Evolutionary conservation across 1,140 invertebrate species (phyloP), one percentile per base, ranked within the genome.

Genomic region (Helicoverpa armigera): DNA sequence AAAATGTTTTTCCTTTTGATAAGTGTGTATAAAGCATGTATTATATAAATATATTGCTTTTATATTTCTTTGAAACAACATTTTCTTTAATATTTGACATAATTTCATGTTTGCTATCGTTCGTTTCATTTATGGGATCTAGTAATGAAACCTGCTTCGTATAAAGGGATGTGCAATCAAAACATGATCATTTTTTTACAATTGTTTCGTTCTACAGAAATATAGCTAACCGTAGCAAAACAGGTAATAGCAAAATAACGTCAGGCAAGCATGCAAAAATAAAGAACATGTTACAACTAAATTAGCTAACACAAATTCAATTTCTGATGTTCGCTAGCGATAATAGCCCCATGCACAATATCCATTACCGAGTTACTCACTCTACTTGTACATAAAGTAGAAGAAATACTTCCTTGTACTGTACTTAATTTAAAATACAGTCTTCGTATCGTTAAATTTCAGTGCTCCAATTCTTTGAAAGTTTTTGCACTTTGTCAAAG

Each of bases 1-100:
- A 80, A 80, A 81, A 81, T 73, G 73, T 84, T 69, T 82, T 53
- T 80, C 58, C 50, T 31, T 77, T 76, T 31, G 53, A 61, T 48
- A 56, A 75, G 74, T 75, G 54, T 77, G 29, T 51, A 73, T 54
- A 16, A 50, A 14, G 35, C 35, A n/a, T 74, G n/a, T 78, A 54
- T 67, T 67, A 75, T 18, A 31, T 75, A 16, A 61, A 61, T 12
- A 48, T 61, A 60, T 75, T 43, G 10, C 16, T 23, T 16, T 43
- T 61, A 75, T 29, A 16, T 61, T 60, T 60, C 35, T 61, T 61
- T 75, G 58, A 61, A 61, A 7, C 31, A 48, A 73, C 31, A 56
- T 18, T 16, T 56, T 31, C 16, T 75, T 60, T 43, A 74, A 50
- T 48, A 61, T 23, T 29, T 61, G 31, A 75, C 29, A 61, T 75